Percentiles rank a stretch among this genome's conserved stretches.
These are phyloP conservation scores for Staurois parvus DNA, from an alignment of 2,797 vertebrate species.

Conservation along the genomic window DNA sequence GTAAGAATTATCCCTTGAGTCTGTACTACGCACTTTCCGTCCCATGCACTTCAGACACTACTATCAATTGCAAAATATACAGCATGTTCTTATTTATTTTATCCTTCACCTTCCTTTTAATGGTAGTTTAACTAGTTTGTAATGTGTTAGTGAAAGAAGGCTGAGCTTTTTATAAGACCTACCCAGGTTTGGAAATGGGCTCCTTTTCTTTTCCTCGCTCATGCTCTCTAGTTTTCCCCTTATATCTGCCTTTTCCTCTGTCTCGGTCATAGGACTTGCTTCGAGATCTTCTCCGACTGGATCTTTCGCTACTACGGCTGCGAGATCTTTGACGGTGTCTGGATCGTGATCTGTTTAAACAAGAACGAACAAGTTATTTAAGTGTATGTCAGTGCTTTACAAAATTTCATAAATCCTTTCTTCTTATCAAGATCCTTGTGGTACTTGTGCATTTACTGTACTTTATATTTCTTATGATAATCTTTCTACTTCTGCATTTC, in stretches of 20 bases:
- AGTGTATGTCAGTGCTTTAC: neutral
- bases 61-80: too few relatives aligned
- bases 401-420: neutral
- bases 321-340: conserved; percentile 80
- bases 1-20: too few relatives aligned
- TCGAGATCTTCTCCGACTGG: conserved; percentile 78
- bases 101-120: too few relatives aligned
- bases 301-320: conserved; percentile 83
- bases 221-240: conserved; percentile 76
- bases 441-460: neutral
- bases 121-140: too few relatives aligned
- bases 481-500: neutral
- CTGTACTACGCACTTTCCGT: too few relatives aligned
- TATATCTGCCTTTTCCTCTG: conserved; percentile 82
- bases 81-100: too few relatives aligned
- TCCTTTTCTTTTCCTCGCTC: conserved; percentile 84
- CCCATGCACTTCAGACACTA: too few relatives aligned
- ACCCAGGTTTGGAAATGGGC: conserved; percentile 80
- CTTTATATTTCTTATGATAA: neutral
- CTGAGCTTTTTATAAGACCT: conserved; percentile 63
- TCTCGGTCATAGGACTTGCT: conserved; percentile 81
- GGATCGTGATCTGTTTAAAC: conserved; percentile 79
- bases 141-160: too few relatives aligned
- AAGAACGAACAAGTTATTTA: neutral
- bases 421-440: neutral